Conservation (phyloP, 2,113 vertebrate genomes). For the Toxostoma redivivum region DNA sequence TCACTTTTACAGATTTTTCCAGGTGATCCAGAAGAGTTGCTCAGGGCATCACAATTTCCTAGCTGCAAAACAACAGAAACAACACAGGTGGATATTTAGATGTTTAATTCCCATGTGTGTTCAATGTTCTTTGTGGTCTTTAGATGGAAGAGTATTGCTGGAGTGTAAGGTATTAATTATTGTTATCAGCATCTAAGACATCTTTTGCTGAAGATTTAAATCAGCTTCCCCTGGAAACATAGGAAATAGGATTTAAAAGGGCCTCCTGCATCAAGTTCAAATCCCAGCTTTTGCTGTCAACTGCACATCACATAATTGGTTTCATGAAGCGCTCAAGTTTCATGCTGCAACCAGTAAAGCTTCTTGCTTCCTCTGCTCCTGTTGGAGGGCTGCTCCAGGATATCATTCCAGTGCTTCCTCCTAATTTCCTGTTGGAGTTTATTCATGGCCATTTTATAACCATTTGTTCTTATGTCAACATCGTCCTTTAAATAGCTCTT, state of each 20-base stretch:
- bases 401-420: neutral
- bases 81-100: conserved; percentile 19
- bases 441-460: neutral
- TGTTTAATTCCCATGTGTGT: neutral
- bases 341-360: neutral
- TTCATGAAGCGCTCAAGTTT: conserved; percentile 32
- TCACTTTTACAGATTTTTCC: conserved; percentile 9
- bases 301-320: neutral
- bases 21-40: neutral
- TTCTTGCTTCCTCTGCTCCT: neutral
- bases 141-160: neutral
- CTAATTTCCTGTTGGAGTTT: conserved; percentile 32
- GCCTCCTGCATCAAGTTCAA: neutral
- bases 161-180: conserved; percentile 39
- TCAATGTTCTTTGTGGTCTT: neutral
- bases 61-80: neutral
- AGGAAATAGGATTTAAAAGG: conserved; percentile 43
- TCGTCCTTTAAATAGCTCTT: conserved; percentile 1
- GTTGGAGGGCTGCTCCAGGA: neutral
- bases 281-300: conserved; percentile 27
- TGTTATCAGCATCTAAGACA: conserved; percentile 20
- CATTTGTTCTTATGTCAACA: conserved; percentile 7
- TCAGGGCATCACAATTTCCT: neutral
- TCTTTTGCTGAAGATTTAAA: conserved; percentile 17
- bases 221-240: neutral